Evolutionary conservation across 1,140 invertebrate species (phyloP), one percentile per base, ranked within the genome.

Genomic region (Ceratina calcarata): DNA sequence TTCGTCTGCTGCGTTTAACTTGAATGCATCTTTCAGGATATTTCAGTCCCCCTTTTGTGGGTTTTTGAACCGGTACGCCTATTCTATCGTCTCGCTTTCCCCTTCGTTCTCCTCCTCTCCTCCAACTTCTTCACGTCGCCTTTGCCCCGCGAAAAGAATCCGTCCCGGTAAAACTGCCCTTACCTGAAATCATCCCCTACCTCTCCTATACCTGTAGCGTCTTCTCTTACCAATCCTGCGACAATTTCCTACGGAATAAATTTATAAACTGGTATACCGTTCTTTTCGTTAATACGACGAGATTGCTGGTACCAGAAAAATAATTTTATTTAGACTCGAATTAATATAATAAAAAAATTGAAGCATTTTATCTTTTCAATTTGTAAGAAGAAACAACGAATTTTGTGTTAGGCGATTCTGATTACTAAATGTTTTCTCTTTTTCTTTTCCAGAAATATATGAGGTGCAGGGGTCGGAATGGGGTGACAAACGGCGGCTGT

Each of bases 11-110:
- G 88, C 91, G 89, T 92, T 93, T 91, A 92, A 92, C 91, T 81
- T 92, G 91, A 93, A 93, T 91, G 88, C 91, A 90, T 91, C 91
- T 90, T 91, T 90, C 89, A 91, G 87, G 90, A 91, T 91, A 91
- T 90, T 88, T 87, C 85, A 83, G 88, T 88, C 87, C 82, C 80
- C 82, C 88, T 87, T 92, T 92, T 92, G 91, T 92, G 90, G 89
- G 84, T 90, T 87, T 88, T 88, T 89, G 80, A 90, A 92, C 91
- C 89, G 91, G 91, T 92, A 91, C 81, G 78, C 88, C 37, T 78
- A 88, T 92, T 91, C 89, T 90, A 87, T 84, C 60, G n/a, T 86
- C 80, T 76, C 6, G 65, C 65, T 65, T 37, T 69, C 45, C 32
- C 64, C 51, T 18, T 66, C 70, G 82, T 53, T 20, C 70, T 64